A percentile compares a stretch with the other conserved stretches of the same genome.
These are phyloP conservation scores for Corvus cornix DNA, from an alignment of 2,113 vertebrate species.

Conservation along the genomic window DNA sequence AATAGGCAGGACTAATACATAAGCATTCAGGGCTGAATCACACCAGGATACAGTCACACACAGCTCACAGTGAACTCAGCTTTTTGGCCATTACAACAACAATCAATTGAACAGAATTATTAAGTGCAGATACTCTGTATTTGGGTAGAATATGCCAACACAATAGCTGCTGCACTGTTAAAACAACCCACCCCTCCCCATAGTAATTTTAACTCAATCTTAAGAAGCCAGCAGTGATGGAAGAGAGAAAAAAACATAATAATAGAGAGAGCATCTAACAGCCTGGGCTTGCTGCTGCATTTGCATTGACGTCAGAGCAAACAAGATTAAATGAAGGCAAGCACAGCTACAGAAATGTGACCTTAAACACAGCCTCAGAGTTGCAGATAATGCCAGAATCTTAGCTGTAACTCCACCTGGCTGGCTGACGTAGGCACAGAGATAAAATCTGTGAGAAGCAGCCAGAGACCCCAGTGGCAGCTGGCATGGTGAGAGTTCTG, in stretches of 20 bases:
- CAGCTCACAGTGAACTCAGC: not conserved
- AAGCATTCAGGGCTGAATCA: constrained; percentile 5
- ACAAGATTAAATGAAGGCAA: constrained; percentile 62
- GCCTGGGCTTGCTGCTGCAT: constrained; percentile 52
- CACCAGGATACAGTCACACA: not conserved
- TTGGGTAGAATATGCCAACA: constrained; percentile 4
- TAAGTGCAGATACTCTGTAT: not conserved
- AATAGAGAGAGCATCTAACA: constrained; percentile 17
- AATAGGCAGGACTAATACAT: constrained; percentile 42
- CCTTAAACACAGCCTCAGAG: constrained; percentile 44
- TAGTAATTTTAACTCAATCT: not conserved
- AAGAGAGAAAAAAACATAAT: not conserved
- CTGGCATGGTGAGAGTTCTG: not conserved
- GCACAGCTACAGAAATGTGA: constrained; percentile 60
- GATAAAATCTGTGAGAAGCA: not conserved
- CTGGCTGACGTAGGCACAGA: not conserved
- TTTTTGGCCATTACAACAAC: not conserved
- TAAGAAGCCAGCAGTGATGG: constrained; percentile 19
- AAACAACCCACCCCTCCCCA: not conserved
- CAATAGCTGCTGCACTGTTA: not conserved
- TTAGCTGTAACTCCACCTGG: constrained; percentile 14
- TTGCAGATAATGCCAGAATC: constrained; percentile 43
- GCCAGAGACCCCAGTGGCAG: not conserved
- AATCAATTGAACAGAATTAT: constrained; percentile 20
- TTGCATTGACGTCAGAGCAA: constrained; percentile 70